Base-by-base conservation (phyloP, 2,797 vertebrate species). In the Tapera naevia region DNA sequence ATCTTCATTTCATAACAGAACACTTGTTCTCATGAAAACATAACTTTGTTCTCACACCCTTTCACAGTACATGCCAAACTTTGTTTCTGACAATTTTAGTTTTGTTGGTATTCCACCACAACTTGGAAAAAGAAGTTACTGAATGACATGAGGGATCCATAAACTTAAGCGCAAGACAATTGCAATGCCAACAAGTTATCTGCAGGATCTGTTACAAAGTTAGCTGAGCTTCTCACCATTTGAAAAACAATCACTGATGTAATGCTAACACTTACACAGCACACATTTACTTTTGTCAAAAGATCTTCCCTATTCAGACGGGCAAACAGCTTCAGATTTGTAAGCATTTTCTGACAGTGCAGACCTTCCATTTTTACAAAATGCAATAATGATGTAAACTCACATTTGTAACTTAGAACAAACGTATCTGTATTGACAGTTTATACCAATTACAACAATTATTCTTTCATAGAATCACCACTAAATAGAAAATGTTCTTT, bases 1-100 rank as follows among this genome's bases (percentile, higher is more conserved):
- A 92, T 94, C 93, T 91, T 62, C 56, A 76, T 86, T 94, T 94
- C 91, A 81, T 79, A 92, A 84, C 87, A 92, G 91, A 95, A 88
- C 87, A 94, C 85, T 95, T 95, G 46, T 94, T 96, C 94, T 94
- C 94, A 93, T 83, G 92, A 92, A 96, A 93, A 95, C 72, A 91
- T 41, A 86, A 85, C 73, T 88, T 88, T 37, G 62, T 91, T 93
- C 95, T 92, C 87, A 93, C 95, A 94, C 75, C 79, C 94, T 91
- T 92, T 45, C 91, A n/a, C 58, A 88, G 54, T 11, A 1, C 19
- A 41, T 83, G 92, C 87, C 92, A 96, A 66, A 79, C 62, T 69
- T 35, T 5, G 7, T 43, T 89, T 69, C 89, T 75, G 82, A 86
- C 82, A 45, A 66, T 32, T 11, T 78, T 79, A 30, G 41, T 58